Evolutionary conservation across 2,113 vertebrate genomes (phyloP), one percentile per base, ranked within the genome.

Genomic region (Dromaius novaehollandiae): DNA sequence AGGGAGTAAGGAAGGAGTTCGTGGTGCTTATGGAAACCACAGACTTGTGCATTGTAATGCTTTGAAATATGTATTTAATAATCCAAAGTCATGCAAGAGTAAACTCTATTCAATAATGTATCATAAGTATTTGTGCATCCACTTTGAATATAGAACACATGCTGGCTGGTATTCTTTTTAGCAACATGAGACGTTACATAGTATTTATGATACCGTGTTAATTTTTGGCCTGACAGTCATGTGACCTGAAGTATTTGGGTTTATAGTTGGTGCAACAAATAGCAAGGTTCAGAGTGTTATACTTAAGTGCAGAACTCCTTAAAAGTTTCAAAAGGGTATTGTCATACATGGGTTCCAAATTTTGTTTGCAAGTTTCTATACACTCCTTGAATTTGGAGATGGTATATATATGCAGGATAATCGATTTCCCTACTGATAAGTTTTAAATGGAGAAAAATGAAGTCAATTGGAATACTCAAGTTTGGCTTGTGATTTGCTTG

Each of bases 71-170:
- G 3, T 9, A 28, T 69, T 64, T 82, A 79, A 86, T 58, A 91
- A 56, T 73, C 15, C 6, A 1, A 61, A 83, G 25, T 36, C 9
- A 18, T 51, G 20, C 61, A 73, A 38, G 36, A 65, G 11, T 56
- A 26, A 92, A 56, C 22, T 69, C 7, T 4, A 13, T 56, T 84
- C 32, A 58, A 32, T 64, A 75, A 79, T 4, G 22, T 1, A 1
- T 77, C 68, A 55, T 50, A 90, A 81, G n/a, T 78, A 64, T 42
- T 42, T 75, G 19, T 38, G 17, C 16, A 15, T 61, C 22, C 25
- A 40, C 28, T 89, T 1, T 0, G 46, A 79, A 24, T 12, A 22
- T 1, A 34, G 51, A 92, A 24, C 13, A n/a, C 0, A 1, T 34
- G 12, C 38, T 89, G 66, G 21, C 13, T 58, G 24, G 53, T 53